phyloP scores from a whole-genome alignment of 2,797 vertebrate genomes.

The Eleutherodactylus coqui region DNA sequence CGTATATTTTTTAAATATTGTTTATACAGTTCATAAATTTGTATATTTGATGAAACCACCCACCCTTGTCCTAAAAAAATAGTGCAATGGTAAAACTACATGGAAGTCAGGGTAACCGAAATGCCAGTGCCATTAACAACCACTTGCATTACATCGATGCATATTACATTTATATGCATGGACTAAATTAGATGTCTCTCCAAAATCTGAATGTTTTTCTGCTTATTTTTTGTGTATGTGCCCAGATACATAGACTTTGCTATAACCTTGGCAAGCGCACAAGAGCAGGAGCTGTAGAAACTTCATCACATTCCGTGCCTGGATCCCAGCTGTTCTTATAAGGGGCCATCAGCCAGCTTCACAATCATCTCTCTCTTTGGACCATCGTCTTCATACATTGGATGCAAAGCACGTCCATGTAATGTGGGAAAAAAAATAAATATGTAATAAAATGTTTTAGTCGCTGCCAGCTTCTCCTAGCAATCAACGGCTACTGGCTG shows the following conservation, averaged over 20 bases:
- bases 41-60: background rate
- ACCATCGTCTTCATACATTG: conserved; percentile 35
- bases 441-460: conserved; percentile 55
- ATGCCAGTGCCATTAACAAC: background rate
- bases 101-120: background rate
- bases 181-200: conserved; percentile 10
- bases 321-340: conserved; percentile 60
- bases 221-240: conserved; percentile 16
- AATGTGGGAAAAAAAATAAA: conserved; percentile 54
- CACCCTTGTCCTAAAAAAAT: background rate
- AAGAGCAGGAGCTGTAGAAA: conserved; percentile 49
- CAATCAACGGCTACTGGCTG: conserved; percentile 45
- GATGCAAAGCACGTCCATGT: conserved; percentile 49
- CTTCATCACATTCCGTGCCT: conserved; percentile 53
- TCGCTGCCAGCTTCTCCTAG: conserved; percentile 46
- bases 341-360: conserved; percentile 53
- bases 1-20: background rate
- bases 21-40: conserved; percentile 14
- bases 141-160: background rate
- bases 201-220: conserved; percentile 34
- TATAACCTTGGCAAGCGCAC: conserved; percentile 54
- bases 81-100: background rate
- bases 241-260: conserved; percentile 50
- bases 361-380: conserved; percentile 59
- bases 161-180: conserved; percentile 23